Evolutionary conservation across 64 coral and sea anemone genomes (phyloP).

Genomic region (Stichodactyla helianthus): DNA sequence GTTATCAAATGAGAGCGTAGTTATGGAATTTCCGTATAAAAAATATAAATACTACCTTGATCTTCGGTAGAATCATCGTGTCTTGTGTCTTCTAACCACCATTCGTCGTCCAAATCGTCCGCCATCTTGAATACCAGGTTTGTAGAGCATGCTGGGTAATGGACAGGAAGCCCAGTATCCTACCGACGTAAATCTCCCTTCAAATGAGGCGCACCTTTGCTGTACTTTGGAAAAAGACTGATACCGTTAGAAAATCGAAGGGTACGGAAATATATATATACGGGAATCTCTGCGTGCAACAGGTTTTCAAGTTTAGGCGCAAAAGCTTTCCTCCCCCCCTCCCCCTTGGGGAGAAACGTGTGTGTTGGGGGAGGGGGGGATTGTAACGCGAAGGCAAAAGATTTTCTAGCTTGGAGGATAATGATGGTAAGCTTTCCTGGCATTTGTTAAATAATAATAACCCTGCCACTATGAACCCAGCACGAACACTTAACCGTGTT

Average conservation of each 20-base stretch:
- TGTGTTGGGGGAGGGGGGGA: too few species aligned
- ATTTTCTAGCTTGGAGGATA: background rate
- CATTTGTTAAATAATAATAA: background rate
- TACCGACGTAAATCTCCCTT: background rate
- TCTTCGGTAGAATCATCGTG: background rate
- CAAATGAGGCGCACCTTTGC: too few species aligned
- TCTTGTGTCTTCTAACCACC: constrained; percentile 20
- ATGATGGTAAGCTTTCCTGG: background rate
- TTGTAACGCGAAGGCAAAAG: too few species aligned
- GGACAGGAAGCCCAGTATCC: background rate
- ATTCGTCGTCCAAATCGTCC: constrained; percentile 23
- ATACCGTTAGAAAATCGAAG: too few species aligned
- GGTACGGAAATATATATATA: too few species aligned
- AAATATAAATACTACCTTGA: background rate
- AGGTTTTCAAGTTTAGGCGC: too few species aligned
- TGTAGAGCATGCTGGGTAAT: background rate
- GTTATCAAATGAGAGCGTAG: background rate
- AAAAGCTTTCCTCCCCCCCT: too few species aligned
- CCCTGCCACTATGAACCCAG: too few species aligned
- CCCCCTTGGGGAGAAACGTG: too few species aligned
- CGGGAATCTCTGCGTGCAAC: too few species aligned
- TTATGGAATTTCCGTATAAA: background rate
- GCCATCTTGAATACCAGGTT: constrained; percentile 3
- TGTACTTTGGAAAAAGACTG: too few species aligned
- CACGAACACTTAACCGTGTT: background rate